phyloP scores from a whole-genome alignment of 2,113 vertebrate genomes.

The Eulemur rufifrons region DNA sequence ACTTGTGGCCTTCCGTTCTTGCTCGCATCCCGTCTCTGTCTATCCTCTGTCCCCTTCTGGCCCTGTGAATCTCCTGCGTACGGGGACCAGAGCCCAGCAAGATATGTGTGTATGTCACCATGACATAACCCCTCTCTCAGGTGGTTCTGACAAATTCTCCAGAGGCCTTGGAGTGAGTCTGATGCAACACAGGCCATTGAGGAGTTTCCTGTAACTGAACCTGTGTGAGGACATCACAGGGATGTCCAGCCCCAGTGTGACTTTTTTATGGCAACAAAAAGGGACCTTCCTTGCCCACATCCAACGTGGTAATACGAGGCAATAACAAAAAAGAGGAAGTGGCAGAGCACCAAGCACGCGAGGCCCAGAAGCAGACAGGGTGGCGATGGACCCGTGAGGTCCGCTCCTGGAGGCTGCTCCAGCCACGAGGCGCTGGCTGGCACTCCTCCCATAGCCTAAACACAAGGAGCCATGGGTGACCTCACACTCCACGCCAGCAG shows the following conservation, averaged over 20 bases:
- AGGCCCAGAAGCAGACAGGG: slow-evolving; percentile 51
- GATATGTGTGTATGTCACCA: neutral
- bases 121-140: neutral
- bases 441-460: slow-evolving; percentile 26
- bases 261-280: slow-evolving; percentile 50
- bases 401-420: slow-evolving; percentile 50
- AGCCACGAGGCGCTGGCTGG: neutral
- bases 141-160: neutral
- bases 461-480: neutral
- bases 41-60: neutral
- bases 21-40: neutral
- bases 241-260: slow-evolving; percentile 58
- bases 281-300: neutral
- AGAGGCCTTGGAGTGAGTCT: neutral
- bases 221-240: slow-evolving; percentile 40
- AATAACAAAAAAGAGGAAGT: neutral
- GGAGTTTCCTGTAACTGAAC: slow-evolving; percentile 38
- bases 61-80: neutral
- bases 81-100: neutral
- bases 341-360: slow-evolving; percentile 8
- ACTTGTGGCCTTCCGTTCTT: fast-evolving
- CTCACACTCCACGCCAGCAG: neutral
- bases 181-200: slow-evolving; percentile 45
- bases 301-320: neutral
- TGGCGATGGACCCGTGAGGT: neutral